Conservation (phyloP, 2,797 vertebrate genomes). For the Rhynchotus rufescens region DNA sequence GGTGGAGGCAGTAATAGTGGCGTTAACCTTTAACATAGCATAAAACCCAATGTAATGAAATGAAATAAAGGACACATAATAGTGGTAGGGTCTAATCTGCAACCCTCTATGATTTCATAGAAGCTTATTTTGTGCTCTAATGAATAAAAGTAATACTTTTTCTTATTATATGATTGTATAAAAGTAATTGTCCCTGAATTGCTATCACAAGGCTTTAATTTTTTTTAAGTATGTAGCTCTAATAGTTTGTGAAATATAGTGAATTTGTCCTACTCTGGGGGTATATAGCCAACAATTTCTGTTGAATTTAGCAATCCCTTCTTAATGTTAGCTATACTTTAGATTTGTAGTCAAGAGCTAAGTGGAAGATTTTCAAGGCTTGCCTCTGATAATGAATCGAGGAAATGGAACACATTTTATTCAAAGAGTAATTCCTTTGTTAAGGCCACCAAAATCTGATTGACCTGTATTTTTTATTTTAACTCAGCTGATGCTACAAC, state of each 20-base stretch:
- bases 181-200: background rate
- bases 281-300: background rate
- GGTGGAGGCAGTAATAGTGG: constrained; percentile 1
- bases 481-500: background rate
- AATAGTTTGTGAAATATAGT: background rate
- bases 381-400: background rate
- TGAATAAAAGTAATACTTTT: background rate
- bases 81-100: background rate
- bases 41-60: constrained; percentile 9
- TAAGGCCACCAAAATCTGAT: background rate
- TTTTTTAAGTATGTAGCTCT: background rate
- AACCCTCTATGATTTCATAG: background rate
- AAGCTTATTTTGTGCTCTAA: background rate
- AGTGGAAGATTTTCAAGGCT: background rate
- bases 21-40: constrained; percentile 38
- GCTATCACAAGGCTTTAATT: background rate
- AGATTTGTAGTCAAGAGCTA: background rate
- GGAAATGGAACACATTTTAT: background rate
- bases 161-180: background rate
- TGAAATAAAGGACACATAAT: background rate
- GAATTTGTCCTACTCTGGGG: background rate
- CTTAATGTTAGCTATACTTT: background rate
- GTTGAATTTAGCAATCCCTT: background rate
- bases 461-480: background rate
- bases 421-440: background rate